These are phyloP conservation scores for Manduca sexta DNA, from an alignment of 1,140 invertebrate species.

Conservation along the genomic window DNA sequence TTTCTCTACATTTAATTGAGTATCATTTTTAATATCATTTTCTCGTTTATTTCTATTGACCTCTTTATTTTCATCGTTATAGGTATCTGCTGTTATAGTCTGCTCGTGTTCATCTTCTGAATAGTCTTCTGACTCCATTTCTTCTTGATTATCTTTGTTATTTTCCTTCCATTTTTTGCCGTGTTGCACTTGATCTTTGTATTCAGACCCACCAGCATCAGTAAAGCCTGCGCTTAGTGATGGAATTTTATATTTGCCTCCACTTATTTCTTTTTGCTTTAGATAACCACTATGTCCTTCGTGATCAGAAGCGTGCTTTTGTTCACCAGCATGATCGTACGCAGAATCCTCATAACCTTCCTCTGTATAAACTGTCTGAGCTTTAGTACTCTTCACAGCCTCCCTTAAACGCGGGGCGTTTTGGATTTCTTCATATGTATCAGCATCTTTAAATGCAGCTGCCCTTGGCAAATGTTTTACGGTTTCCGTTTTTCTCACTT, in stretches of 20 bases:
- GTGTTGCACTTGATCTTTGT: conserved; percentile 40
- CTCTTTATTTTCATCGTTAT: conserved; percentile 9
- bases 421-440: conserved; percentile 74
- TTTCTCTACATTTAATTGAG: neutral
- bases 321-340: conserved; percentile 83
- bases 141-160: conserved; percentile 44
- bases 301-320: conserved; percentile 78
- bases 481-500: conserved; percentile 78
- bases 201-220: conserved; percentile 41
- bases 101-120: conserved; percentile 41
- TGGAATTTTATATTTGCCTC: conserved; percentile 58
- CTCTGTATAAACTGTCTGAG: conserved; percentile 83
- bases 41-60: conserved; percentile 20
- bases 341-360: conserved; percentile 85
- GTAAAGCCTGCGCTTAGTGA: conserved; percentile 32
- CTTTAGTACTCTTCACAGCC: conserved; percentile 80
- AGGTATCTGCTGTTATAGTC: conserved; percentile 9
- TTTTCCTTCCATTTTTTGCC: conserved; percentile 53
- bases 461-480: conserved; percentile 75
- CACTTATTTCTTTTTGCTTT: conserved; percentile 53
- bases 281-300: conserved; percentile 63
- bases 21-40: conserved; percentile 9
- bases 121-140: conserved; percentile 44
- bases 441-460: conserved; percentile 73
- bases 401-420: conserved; percentile 78